Evolutionary conservation across 2,888 invertebrate species (phyloP).

Genomic region (Troglohyphantes excavatus): DNA sequence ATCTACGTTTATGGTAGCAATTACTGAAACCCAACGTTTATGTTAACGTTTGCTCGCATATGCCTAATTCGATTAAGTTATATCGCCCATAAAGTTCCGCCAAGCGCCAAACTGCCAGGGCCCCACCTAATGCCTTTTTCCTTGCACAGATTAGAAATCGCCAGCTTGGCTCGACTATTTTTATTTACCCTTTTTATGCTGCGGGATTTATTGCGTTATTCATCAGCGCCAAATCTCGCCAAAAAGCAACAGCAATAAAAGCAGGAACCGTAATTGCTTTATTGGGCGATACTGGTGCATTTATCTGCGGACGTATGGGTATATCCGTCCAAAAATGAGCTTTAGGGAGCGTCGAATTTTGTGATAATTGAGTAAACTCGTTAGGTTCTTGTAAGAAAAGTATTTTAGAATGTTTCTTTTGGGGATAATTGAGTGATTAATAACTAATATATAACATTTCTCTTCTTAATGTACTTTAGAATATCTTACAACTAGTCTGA

Average conservation of each 20-base stretch:
- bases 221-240: constrained; percentile 60
- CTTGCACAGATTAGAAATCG: constrained; percentile 57
- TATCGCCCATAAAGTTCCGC: constrained; percentile 73
- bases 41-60: constrained; percentile 74
- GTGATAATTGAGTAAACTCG: constrained; percentile 42
- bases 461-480: background rate
- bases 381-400: constrained; percentile 7
- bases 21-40: constrained; percentile 72
- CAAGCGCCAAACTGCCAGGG: constrained; percentile 21
- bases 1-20: constrained; percentile 60
- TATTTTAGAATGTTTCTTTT: background rate
- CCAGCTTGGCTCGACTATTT: constrained; percentile 32
- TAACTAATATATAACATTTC: background rate
- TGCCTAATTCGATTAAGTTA: constrained; percentile 76
- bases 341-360: background rate
- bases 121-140: constrained; percentile 47
- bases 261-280: constrained; percentile 47
- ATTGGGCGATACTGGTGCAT: constrained; percentile 7
- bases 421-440: background rate
- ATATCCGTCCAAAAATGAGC: constrained; percentile 15
- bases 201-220: constrained; percentile 63
- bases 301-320: background rate
- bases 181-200: constrained; percentile 45
- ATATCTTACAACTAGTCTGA: background rate
- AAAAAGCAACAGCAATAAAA: constrained; percentile 65